Conservation (phyloP, 2,888 invertebrate genomes). For the Orthosia incerta region DNA sequence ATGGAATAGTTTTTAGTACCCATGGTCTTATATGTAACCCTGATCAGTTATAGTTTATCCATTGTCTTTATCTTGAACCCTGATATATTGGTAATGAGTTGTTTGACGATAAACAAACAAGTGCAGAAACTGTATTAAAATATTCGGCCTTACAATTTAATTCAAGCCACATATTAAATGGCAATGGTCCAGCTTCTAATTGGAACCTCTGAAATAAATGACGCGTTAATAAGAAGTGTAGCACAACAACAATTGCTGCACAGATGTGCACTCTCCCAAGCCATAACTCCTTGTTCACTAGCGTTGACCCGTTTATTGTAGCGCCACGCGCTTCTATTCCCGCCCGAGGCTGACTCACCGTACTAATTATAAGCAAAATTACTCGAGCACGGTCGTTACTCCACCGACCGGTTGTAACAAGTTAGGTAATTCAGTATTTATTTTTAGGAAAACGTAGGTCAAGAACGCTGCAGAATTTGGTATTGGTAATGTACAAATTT, state of each 20-base stretch:
- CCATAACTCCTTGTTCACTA: slow-evolving; percentile 50
- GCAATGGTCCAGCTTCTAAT: slow-evolving; percentile 6
- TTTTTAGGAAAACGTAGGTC: slow-evolving; percentile 78
- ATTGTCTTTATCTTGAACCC: not conserved
- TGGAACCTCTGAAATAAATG: slow-evolving; percentile 23
- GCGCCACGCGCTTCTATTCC: slow-evolving; percentile 69
- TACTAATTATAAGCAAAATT: slow-evolving; percentile 74
- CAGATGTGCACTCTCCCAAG: slow-evolving; percentile 57
- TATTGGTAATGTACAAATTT: slow-evolving; percentile 1
- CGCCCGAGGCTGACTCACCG: slow-evolving; percentile 73
- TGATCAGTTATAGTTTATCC: not conserved
- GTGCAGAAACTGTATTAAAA: not conserved
- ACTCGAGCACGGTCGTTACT: slow-evolving; percentile 74
- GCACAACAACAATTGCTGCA: slow-evolving; percentile 40
- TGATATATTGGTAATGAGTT: not conserved
- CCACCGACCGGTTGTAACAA: slow-evolving; percentile 69
- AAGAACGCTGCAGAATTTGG: slow-evolving; percentile 71
- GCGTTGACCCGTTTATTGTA: slow-evolving; percentile 71
- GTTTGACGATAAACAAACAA: not conserved
- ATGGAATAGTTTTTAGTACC: slow-evolving; percentile 2
- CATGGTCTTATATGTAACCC: not conserved
- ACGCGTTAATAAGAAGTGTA: slow-evolving; percentile 25
- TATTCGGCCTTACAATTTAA: slow-evolving; percentile 12
- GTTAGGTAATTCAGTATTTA: slow-evolving; percentile 76
- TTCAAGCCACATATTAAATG: slow-evolving; percentile 11